Conservation (phyloP, 2,797 vertebrate genomes). For the Enteromius fasciolatus region DNA sequence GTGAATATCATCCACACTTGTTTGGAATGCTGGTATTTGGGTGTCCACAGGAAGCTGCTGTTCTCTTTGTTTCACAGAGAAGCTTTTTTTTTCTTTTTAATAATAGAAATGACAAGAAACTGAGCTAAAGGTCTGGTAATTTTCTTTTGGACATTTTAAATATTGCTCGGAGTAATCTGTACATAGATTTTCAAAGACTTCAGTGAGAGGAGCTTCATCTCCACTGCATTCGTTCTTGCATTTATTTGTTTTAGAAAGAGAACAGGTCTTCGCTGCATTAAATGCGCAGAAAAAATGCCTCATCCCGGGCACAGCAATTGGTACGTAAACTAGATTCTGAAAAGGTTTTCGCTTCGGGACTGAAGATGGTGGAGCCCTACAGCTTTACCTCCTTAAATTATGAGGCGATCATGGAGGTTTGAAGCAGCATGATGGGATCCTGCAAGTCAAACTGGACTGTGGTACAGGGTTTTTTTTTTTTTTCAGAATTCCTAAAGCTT, state of each 20-base stretch:
- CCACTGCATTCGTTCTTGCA: slow-evolving; percentile 38
- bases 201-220: slow-evolving; percentile 47
- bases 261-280: not conserved
- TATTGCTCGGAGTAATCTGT: slow-evolving; percentile 50
- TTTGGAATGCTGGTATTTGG: slow-evolving; percentile 28
- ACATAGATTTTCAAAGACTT: slow-evolving; percentile 55
- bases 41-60: slow-evolving; percentile 47
- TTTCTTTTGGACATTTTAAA: slow-evolving; percentile 47
- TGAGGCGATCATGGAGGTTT: not conserved
- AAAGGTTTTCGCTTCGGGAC: not conserved
- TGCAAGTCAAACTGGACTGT: slow-evolving; percentile 34
- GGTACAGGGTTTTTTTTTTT: slow-evolving; percentile 40
- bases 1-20: slow-evolving; percentile 11
- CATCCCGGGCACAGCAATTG: not conserved
- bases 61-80: slow-evolving; percentile 34
- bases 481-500: slow-evolving; percentile 49
- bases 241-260: slow-evolving; percentile 22
- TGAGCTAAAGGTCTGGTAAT: not conserved
- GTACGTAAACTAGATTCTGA: slow-evolving; percentile 11
- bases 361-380: slow-evolving; percentile 15
- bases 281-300: slow-evolving; percentile 4
- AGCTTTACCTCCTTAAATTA: slow-evolving; percentile 24
- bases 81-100: slow-evolving; percentile 52
- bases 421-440: slow-evolving; percentile 10
- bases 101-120: slow-evolving; percentile 10